Evolutionary conservation across 2,888 invertebrate genomes (phyloP).

Genomic region (Dendrolimus pini): DNA sequence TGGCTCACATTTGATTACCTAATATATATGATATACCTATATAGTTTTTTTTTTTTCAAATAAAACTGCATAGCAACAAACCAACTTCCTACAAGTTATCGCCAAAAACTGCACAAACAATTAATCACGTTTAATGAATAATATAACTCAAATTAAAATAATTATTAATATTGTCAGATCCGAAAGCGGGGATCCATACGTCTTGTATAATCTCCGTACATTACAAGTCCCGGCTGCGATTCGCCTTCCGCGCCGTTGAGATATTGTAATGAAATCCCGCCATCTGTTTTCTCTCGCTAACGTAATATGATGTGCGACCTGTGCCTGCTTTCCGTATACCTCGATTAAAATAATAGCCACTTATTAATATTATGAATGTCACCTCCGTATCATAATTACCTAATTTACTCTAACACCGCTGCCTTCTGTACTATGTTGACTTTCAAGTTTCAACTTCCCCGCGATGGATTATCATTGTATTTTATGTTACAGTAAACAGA

Average conservation of each 20-base stretch:
- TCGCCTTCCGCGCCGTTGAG: conserved; percentile 56
- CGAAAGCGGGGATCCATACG: conserved; percentile 34
- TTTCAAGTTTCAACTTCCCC: conserved; percentile 8
- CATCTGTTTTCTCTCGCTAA: conserved; percentile 64
- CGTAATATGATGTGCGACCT: conserved; percentile 53
- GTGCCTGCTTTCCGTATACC: conserved; percentile 44
- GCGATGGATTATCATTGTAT: too few species aligned
- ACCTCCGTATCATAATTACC: not conserved
- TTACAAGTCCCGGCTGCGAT: conserved; percentile 54
- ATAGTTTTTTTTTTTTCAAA: too few species aligned
- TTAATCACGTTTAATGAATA: too few species aligned
- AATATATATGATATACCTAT: too few species aligned
- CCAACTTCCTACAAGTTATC: too few species aligned
- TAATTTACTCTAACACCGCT: conserved; percentile 15
- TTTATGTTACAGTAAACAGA: too few species aligned
- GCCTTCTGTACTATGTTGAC: conserved; percentile 4
- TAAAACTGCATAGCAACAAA: too few species aligned
- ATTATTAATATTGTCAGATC: too few species aligned
- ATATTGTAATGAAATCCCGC: conserved; percentile 70
- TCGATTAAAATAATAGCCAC: conserved; percentile 32
- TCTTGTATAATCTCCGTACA: conserved; percentile 55
- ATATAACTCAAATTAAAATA: too few species aligned
- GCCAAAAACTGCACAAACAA: too few species aligned
- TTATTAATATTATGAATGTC: not conserved
- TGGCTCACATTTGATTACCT: too few species aligned